A percentile compares a stretch with the other conserved stretches of the same genome.
These are phyloP conservation scores for Drosophila pseudoananassae DNA, from an alignment of 1,140 invertebrate genomes.

Conservation along the genomic window DNA sequence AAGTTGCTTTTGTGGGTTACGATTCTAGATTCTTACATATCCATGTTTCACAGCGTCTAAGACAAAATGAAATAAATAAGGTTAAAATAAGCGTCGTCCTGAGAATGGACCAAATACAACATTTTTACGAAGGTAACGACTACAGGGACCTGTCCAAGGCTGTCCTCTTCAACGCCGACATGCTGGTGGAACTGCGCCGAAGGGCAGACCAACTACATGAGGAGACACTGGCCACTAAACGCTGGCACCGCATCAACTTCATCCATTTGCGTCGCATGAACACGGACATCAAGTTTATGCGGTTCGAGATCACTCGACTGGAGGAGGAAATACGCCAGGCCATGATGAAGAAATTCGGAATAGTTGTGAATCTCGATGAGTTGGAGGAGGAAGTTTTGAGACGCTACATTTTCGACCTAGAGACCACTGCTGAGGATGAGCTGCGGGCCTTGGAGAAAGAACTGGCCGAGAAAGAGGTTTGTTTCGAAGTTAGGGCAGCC, in stretches of 20 bases:
- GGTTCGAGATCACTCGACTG: slow-evolving; percentile 84
- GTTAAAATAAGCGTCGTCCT: slow-evolving; percentile 87
- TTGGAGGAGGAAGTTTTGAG: slow-evolving; percentile 86
- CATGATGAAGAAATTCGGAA: slow-evolving; percentile 86
- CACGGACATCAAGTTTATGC: slow-evolving; percentile 86
- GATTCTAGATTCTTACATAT: too few species aligned
- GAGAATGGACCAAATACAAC: slow-evolving; percentile 88
- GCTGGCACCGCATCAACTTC: slow-evolving; percentile 86
- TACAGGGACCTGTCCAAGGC: slow-evolving; percentile 86
- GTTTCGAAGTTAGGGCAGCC: slow-evolving; percentile 7
- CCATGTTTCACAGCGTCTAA: slow-evolving; percentile 85
- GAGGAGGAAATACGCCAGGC: slow-evolving; percentile 85
- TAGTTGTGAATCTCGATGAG: slow-evolving; percentile 85
- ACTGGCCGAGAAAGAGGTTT: slow-evolving; percentile 48
- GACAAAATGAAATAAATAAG: slow-evolving; percentile 89
- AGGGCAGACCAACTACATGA: slow-evolving; percentile 88
- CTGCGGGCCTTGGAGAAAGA: slow-evolving; percentile 82
- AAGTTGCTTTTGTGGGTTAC: not conserved
- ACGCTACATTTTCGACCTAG: slow-evolving; percentile 85
- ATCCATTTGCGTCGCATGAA: slow-evolving; percentile 86
- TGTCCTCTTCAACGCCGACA: slow-evolving; percentile 87
- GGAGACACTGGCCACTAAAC: slow-evolving; percentile 87
- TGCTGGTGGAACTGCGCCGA: slow-evolving; percentile 86
- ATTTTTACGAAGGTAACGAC: slow-evolving; percentile 85
- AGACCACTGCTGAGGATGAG: slow-evolving; percentile 84